A percentile compares a stretch with the other conserved stretches of the same genome.
Evolutionary conservation across 2,797 vertebrate species (phyloP).

Genomic region (Lagocephalus sceleratus): DNA sequence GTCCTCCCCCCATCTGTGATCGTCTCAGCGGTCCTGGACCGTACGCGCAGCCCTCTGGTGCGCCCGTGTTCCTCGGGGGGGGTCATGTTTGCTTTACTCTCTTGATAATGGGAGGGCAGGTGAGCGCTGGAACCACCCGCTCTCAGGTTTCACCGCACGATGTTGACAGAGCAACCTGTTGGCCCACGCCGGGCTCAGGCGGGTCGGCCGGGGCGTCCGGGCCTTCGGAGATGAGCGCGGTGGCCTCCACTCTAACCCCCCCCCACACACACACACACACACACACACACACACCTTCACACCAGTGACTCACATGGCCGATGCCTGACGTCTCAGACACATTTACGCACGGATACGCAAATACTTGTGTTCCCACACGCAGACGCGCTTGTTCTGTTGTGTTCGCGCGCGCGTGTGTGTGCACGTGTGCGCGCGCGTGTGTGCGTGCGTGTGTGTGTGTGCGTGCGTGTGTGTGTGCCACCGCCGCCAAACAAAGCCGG

Average conservation of each 20-base stretch:
- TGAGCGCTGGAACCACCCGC: conserved; percentile 21
- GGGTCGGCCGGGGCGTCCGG: not conserved
- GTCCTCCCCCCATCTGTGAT: conserved; percentile 42
- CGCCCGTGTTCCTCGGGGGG: conserved; percentile 11
- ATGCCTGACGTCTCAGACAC: conserved; percentile 53
- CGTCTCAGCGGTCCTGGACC: conserved; percentile 36
- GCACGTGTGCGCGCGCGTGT: conserved; percentile 10
- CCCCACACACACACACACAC: conserved; percentile 33
- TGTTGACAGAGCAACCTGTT: conserved; percentile 64
- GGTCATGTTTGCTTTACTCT: conserved; percentile 30
- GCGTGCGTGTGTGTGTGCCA: too few species aligned
- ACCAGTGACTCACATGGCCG: conserved; percentile 69
- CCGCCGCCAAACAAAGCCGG: conserved; percentile 59
- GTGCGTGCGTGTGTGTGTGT: conserved; percentile 3
- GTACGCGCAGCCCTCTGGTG: conserved; percentile 22
- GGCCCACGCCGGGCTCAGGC: conserved; percentile 16
- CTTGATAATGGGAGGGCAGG: conserved; percentile 30
- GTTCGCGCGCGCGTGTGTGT: conserved; percentile 4
- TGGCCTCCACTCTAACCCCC: conserved; percentile 56
- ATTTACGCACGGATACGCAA: conserved; percentile 24
- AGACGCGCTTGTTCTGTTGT: conserved; percentile 19
- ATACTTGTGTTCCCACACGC: conserved; percentile 28
- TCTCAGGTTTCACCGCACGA: conserved; percentile 37
- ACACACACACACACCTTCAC: conserved; percentile 39
- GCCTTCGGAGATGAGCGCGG: conserved; percentile 47